These are phyloP conservation scores for Turdus rufiventris DNA, from an alignment of 2,113 vertebrate species.

Conservation along the genomic window DNA sequence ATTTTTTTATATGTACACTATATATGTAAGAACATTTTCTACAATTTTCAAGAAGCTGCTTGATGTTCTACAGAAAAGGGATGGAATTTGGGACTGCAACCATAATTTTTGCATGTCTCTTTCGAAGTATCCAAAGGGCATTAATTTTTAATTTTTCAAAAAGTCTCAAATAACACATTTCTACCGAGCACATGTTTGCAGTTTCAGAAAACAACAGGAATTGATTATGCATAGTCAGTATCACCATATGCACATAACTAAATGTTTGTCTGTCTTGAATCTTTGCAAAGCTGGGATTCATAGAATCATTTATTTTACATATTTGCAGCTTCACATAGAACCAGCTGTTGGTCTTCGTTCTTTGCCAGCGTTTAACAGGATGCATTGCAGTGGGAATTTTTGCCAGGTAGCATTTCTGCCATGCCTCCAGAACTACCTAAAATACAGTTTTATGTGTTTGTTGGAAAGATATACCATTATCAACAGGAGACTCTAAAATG, in stretches of 20 bases:
- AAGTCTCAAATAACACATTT: neutral
- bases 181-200: neutral
- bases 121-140: neutral
- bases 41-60: neutral
- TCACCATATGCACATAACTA: neutral
- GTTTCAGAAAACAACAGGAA: neutral
- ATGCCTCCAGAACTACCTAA: neutral
- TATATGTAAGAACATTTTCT: neutral
- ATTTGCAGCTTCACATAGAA: neutral
- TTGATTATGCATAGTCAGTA: neutral
- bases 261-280: neutral
- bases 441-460: neutral
- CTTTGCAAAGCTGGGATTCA: neutral
- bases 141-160: rapidly evolving
- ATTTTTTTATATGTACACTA: neutral
- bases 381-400: neutral
- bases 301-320: neutral
- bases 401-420: neutral
- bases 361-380: neutral
- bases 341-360: neutral
- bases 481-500: neutral
- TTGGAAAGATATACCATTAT: neutral
- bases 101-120: neutral
- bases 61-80: neutral
- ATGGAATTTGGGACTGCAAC: neutral